Percentiles rank a stretch among this genome's conserved stretches.
These are phyloP conservation scores for Neodiprion virginianus DNA, from an alignment of 1,140 invertebrate genomes.

Conservation along the genomic window DNA sequence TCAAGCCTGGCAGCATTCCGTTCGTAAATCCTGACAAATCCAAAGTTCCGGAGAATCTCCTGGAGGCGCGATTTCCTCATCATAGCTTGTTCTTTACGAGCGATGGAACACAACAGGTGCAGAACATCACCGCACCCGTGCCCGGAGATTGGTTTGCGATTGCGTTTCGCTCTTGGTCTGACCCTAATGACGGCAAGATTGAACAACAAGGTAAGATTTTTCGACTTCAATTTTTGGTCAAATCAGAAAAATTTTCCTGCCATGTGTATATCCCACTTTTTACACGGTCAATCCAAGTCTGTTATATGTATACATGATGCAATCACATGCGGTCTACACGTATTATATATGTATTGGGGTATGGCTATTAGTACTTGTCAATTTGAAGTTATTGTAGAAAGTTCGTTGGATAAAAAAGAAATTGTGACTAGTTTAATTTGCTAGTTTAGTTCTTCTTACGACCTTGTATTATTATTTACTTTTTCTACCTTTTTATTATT, in stretches of 20 bases:
- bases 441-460: too few relatives aligned
- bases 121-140: slow-evolving; percentile 68
- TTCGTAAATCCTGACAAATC: slow-evolving; percentile 79
- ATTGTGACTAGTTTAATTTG: too few relatives aligned
- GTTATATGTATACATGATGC: neutral
- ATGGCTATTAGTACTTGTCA: too few relatives aligned
- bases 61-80: slow-evolving; percentile 59
- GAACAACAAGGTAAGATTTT: slow-evolving; percentile 71
- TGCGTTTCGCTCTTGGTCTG: slow-evolving; percentile 76
- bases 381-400: too few relatives aligned
- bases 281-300: neutral
- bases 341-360: too few relatives aligned
- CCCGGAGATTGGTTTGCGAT: slow-evolving; percentile 82
- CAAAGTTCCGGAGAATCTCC: slow-evolving; percentile 70
- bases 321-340: too few relatives aligned
- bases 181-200: slow-evolving; percentile 73
- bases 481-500: too few relatives aligned
- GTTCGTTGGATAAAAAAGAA: too few relatives aligned
- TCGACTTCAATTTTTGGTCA: neutral
- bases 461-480: too few relatives aligned
- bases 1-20: slow-evolving; percentile 79
- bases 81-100: slow-evolving; percentile 58
- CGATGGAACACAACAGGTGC: slow-evolving; percentile 59
- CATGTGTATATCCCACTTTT: slow-evolving; percentile 1
- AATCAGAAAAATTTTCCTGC: too few relatives aligned